phyloP scores from a whole-genome alignment of 53 echinoderm and acorn worm species.

The Arbacia lixula region DNA sequence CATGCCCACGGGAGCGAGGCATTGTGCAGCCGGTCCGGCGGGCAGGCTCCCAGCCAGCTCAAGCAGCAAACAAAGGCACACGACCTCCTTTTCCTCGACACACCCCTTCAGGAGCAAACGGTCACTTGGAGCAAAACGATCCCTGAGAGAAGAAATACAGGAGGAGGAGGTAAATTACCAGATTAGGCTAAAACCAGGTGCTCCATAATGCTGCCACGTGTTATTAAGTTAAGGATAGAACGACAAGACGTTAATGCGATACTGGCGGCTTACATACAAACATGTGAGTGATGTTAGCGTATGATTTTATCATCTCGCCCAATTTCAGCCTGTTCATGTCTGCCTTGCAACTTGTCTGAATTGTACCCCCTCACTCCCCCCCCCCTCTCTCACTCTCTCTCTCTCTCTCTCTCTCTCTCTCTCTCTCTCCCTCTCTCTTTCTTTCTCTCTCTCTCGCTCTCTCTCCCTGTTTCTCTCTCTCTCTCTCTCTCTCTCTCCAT shows the following conservation, averaged over 20 bases:
- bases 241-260: conserved; percentile 47
- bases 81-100: background rate
- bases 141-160: conserved; percentile 27
- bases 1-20: too few relatives aligned
- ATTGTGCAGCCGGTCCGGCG: too few relatives aligned
- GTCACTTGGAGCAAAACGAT: background rate
- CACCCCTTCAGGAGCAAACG: background rate
- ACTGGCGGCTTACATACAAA: conserved; percentile 43
- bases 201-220: conserved; percentile 43
- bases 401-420: background rate
- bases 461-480: too few relatives aligned
- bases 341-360: too few relatives aligned
- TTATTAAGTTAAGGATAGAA: conserved; percentile 52
- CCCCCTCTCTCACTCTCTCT: background rate
- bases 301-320: conserved; percentile 56
- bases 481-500: background rate
- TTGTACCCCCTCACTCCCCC: too few relatives aligned
- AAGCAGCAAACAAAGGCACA: conserved; percentile 31
- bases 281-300: conserved; percentile 56
- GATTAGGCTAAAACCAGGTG: conserved; percentile 56
- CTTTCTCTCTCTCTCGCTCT: background rate
- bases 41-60: background rate
- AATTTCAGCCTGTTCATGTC: conserved; percentile 40
- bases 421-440: background rate
- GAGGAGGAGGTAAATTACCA: conserved; percentile 45